Base-by-base conservation (phyloP, 2,888 invertebrate genomes). In the Apocheima hispidaria region DNA sequence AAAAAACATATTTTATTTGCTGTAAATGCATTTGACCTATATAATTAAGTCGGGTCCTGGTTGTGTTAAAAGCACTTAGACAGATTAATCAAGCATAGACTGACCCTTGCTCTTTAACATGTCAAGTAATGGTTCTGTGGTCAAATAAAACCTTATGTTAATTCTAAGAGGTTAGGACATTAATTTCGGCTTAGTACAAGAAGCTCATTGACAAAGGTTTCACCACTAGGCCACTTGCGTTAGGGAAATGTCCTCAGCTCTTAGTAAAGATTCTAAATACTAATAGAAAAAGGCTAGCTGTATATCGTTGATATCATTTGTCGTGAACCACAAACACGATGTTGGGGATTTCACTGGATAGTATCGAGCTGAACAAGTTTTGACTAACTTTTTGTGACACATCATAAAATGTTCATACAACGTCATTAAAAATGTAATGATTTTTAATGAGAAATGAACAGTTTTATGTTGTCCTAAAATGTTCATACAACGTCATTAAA, bases 321-420 rank as follows among this genome's bases (percentile, higher is more conserved):
- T 46, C 46, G 30, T n/a, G 46, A 30, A n/a, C 18, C 46, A 46
- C 43, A 44, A 26, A 44, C 4, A 16, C 26, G 44, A 50, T 38
- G 2, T 50, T 50, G 26, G 23, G 38, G 18, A 18, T 30, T 16
- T 28, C 46, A n/a, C 30, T 46, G 30, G 5, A 20, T 46, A 30
- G n/a, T 20, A 46, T 46, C 18, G 18, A 18, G n/a, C 30, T 12
- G 6, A 14, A n/a, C 18, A 30, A 30, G 4, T 46, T 30, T 46
- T 46, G 30, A 30, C 16, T 18, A 30, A 18, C 6, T 30, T 30
- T 30, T 30, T 46, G 46, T 12, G 46, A 46, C 33, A 18, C 18
- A 20, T 7, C 20, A 1, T 46, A n/a, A n/a, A 43, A 28, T 44
- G 16, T 44, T 44, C 28, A 26, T 43, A 23, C 14, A 44, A 10